These are phyloP conservation scores for rabbit (Oryctolagus cuniculus) DNA, from an alignment of 2,113 vertebrate species.

Conservation along the genomic window mOryCun1.1 NC_091434.1:105624501-105625000, in stretches of 20 bases:
- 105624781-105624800: neutral
- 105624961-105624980: slow-evolving; percentile 46
- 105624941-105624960: neutral
- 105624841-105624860: neutral
- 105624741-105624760: neutral
- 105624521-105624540: neutral
- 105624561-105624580: neutral
- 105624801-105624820: neutral
- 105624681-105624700: neutral
- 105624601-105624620: neutral
- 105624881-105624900: neutral
- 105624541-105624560: neutral
- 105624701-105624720: neutral
- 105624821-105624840: neutral
- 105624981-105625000: slow-evolving; percentile 40
- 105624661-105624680: slow-evolving; percentile 5
- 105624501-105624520: neutral
- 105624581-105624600: neutral
- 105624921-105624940: neutral
- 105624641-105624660: neutral
- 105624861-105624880: neutral
- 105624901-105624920: neutral
- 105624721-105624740: slow-evolving; percentile 17
- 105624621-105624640: neutral
- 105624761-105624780: slow-evolving; percentile 10